Base-by-base conservation (phyloP, 1,140 invertebrate species). In the Trypoxylus dichotomus region DNA sequence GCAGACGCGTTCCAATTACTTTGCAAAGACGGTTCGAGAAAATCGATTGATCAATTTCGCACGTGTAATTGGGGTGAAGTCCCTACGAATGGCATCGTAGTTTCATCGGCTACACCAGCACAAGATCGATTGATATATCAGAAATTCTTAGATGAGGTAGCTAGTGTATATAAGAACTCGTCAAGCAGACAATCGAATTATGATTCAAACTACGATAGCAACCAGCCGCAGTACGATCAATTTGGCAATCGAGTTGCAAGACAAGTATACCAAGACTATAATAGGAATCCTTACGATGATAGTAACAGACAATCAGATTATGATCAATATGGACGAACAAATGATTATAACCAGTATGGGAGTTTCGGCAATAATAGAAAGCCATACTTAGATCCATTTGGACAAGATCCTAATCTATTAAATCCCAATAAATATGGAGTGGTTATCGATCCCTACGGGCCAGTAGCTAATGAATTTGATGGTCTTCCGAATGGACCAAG, bases 1-100 rank as follows among this genome's bases (percentile, higher is more conserved):
- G 90, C 91, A 41, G 90, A 93, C 32, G 87, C 92, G 24, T 98
- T 97, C 86, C 93, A 97, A 83, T 85, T 99, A 21, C 86, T 99
- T 0, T 99, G 97, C 87, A 90, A 88, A 1, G 94, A 98, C 87
- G 96, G 96, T 1, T 90, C 88, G 8, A 89, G 94, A 1, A 88
- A 86, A 42, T 84, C 91, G 0, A 86, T 97, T 1, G 90, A 91
- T 19, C 90, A 95, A 42, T 97, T 93, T 87, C 86, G 88, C 15
- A 85, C 86, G n/a, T 98, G 97, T 84, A 93, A 97, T 85, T 96
- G 97, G 93, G 96, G 96, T 6, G 85, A 86, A 74, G 92, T 97
- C 6, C 96, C 96, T 0, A 92, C 95, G 0, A 93, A 97, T 86
- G 94, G 96, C 5, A 87, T 99, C 32, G 94, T 97, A 1, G 94